Base-by-base conservation (phyloP, 2,113 vertebrate genomes). In the Ellobius talpinus region DNA sequence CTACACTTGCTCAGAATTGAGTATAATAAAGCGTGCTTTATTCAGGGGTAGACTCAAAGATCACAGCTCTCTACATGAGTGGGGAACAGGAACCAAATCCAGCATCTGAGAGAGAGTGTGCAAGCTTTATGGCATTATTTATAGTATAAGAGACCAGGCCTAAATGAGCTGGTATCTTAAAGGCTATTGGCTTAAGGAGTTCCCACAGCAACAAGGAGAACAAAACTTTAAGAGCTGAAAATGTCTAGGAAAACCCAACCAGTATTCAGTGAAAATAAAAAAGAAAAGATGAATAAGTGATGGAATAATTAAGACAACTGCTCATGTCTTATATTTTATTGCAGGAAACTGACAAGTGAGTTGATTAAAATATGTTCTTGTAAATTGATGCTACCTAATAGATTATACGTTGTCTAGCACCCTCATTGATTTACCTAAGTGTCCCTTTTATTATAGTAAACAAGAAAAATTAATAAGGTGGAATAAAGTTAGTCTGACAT, bases 351-450 rank as follows among this genome's bases (percentile, higher is more conserved):
- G 26, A 13, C 88, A 89, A 66, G 9, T 91, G n/a, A 97, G 91
- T 95, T 87, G 21, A 73, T 77, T 72, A 84, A 68, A 96, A 68
- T 92, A 92, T 66, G 74, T 61, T 9, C 11, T 97, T 23, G 39
- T 31, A 11, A 88, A 77, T 61, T 92, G 11, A 21, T 77, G 39
- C 7, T 79, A 13, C 10, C 7, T 72, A n/a, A n/a, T 31, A 89
- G 9, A 91, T 45, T 93, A 93, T 79, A 39, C 61, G 19, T 36
- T 61, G 63, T 23, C 11, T 86, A 26, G 23, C 19, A 31, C 7
- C 12, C 11, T n/a, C 65, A 21, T n/a, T 76, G 74, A 39, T 29
- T 42, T 14, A 55, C 26, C 10, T 1, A 61, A 89, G 17, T 47
- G 2, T 73, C 5, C 7, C 8, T 39, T 91, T 89, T 52, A 55